A percentile compares a stretch with the other conserved stretches of the same genome.
phyloP scores from a whole-genome alignment of 2,113 vertebrate species.

The Pseudonaja textilis region DNA sequence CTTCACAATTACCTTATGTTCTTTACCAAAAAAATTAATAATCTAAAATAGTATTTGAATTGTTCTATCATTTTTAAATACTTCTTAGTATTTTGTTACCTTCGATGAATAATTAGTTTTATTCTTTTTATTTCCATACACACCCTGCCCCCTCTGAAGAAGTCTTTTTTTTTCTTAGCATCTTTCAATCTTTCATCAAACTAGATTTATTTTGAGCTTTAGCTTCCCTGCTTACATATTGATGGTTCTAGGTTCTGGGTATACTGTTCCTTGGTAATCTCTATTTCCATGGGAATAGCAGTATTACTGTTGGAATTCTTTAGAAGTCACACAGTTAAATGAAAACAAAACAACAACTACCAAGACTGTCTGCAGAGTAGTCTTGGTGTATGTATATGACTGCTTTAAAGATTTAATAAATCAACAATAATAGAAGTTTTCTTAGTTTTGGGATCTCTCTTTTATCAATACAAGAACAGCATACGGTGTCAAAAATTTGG shows the following conservation, averaged over 20 bases:
- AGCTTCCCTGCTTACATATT: too few relatives aligned
- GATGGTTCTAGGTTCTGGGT: too few relatives aligned
- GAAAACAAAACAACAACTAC: not conserved
- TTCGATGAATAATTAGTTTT: not conserved
- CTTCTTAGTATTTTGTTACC: not conserved
- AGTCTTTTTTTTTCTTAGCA: too few relatives aligned
- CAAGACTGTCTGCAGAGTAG: not conserved
- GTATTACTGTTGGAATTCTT: too few relatives aligned
- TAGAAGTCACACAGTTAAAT: too few relatives aligned
- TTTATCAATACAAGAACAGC: not conserved
- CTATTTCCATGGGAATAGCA: too few relatives aligned
- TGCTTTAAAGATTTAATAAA: not conserved
- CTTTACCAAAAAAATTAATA: not conserved
- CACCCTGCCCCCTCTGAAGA: too few relatives aligned
- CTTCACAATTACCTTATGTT: not conserved
- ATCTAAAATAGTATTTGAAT: not conserved
- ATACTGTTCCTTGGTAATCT: too few relatives aligned
- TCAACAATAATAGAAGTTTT: not conserved
- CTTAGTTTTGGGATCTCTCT: not conserved
- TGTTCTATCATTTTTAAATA: not conserved
- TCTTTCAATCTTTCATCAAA: too few relatives aligned
- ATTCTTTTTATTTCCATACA: not conserved
- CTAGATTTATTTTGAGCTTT: too few relatives aligned
- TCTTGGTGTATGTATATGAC: not conserved
- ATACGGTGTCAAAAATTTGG: not conserved